Evolutionary conservation across 2,113 vertebrate genomes (phyloP).

Genomic region (Hydrochoerus hydrochaeris): DNA sequence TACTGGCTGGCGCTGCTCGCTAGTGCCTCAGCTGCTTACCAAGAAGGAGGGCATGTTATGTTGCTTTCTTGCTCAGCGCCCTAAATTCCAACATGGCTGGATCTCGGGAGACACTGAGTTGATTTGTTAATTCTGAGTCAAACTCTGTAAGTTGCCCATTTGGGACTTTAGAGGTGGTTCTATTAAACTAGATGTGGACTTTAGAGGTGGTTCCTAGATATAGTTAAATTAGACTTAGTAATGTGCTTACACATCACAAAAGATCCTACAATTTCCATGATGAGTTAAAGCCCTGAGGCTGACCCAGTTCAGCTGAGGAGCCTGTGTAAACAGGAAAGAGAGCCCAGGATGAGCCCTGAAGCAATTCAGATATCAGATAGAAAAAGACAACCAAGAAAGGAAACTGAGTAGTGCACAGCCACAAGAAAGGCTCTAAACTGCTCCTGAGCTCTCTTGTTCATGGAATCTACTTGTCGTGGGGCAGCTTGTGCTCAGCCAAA

Average conservation of each 20-base stretch:
- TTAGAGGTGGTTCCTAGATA: not conserved
- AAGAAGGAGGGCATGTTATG: too few species aligned
- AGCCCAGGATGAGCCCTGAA: not conserved
- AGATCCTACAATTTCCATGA: not conserved
- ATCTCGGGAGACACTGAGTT: not conserved
- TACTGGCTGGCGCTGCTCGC: too few species aligned
- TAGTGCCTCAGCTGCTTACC: too few species aligned
- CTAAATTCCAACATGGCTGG: too few species aligned
- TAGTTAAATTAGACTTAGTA: not conserved
- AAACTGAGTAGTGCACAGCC: not conserved
- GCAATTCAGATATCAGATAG: not conserved
- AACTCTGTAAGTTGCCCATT: not conserved
- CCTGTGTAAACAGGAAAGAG: not conserved
- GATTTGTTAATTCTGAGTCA: not conserved
- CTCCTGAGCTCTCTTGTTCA: not conserved
- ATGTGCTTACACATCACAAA: not conserved
- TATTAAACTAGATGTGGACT: conserved; percentile 3
- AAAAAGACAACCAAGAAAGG: not conserved
- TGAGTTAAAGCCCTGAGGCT: not conserved
- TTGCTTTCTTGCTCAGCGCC: too few species aligned
- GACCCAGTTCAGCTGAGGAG: not conserved
- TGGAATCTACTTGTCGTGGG: not conserved
- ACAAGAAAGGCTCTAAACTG: not conserved
- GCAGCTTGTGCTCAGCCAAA: not conserved
- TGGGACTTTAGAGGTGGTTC: not conserved